A percentile compares a stretch with the other conserved stretches of the same genome.
These are phyloP conservation scores for Threskiornis aethiopicus DNA, from an alignment of 2,797 vertebrate genomes.

Conservation along the genomic window DNA sequence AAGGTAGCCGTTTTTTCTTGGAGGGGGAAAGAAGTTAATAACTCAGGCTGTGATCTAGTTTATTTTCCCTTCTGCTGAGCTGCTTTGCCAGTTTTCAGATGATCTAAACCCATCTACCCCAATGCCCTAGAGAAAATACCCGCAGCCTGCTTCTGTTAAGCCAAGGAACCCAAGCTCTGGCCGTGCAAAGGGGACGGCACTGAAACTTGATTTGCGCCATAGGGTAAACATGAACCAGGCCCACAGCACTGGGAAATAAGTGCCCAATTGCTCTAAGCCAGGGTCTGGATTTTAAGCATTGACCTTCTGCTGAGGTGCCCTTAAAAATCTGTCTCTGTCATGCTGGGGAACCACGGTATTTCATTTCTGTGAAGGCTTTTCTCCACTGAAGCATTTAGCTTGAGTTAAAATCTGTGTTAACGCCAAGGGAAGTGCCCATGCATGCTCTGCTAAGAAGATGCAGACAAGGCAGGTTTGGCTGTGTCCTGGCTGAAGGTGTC, in stretches of 20 bases:
- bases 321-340: not conserved
- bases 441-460: not conserved
- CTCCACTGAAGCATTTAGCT: not conserved
- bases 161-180: not conserved
- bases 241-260: not conserved
- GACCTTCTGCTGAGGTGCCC: not conserved
- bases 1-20: not conserved
- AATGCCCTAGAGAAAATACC: not conserved
- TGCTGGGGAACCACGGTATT: not conserved
- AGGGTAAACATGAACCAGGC: accelerated
- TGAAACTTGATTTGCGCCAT: not conserved
- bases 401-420: not conserved
- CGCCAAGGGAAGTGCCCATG: not conserved
- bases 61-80: not conserved
- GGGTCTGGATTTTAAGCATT: not conserved
- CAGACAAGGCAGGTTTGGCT: not conserved
- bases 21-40: not conserved
- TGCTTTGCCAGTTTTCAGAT: not conserved
- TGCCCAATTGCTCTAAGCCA: not conserved
- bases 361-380: not conserved
- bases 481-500: not conserved
- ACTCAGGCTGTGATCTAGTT: not conserved
- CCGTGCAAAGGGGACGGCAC: not conserved
- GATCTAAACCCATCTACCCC: not conserved
- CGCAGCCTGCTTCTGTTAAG: not conserved